Evolutionary conservation across 2,888 invertebrate genomes (phyloP), one percentile per base, ranked within the genome.

Genomic region (Cataglyphis albicans): DNA sequence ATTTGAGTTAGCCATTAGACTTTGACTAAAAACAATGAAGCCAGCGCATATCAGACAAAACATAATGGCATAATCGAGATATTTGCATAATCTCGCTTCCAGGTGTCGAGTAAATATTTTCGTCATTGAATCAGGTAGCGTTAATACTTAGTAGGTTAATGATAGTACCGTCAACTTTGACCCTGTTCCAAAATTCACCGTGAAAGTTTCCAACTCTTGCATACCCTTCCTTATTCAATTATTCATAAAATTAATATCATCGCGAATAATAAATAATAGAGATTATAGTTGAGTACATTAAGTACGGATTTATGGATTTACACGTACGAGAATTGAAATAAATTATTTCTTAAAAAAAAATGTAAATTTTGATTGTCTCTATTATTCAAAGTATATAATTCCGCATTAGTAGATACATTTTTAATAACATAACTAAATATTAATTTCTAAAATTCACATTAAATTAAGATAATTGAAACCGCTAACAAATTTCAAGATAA

Each of bases 111-210:
- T 38, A 41, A 76, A 76, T 76, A n/a, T 76, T 41, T 67, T 76
- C 38, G 68, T 67, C 55, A 32, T 55, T 67, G n/a, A 2, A 55
- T 76, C 67, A 67, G 55, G 52, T 38, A 18, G 18, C n/a, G 38
- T 75, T 76, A 76, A 67, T n/a, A 75, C 21, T 76, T 65, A 25
- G 52, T 12, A 67, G n/a, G 76, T 67, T 76, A 55, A 67, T 76
- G 4, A 67, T 52, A 76, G 67, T 75, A 75, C 35, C 48, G 48
- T 25, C 65, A 75, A 75, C 75, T 75, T 75, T 74, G 74, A 74
- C 48, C 74, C 10, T 12, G 74, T 74, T 74, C 35, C 74, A 61
- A 74, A 75, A 75, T 75, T 38, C n/a, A n/a, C n/a, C 15, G 44
- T 21, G 9, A 21, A 48, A 63, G 74, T 74, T 74, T 48, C 48